phyloP scores from a whole-genome alignment of 2,797 vertebrate species.

The Girardinus metallicus region DNA sequence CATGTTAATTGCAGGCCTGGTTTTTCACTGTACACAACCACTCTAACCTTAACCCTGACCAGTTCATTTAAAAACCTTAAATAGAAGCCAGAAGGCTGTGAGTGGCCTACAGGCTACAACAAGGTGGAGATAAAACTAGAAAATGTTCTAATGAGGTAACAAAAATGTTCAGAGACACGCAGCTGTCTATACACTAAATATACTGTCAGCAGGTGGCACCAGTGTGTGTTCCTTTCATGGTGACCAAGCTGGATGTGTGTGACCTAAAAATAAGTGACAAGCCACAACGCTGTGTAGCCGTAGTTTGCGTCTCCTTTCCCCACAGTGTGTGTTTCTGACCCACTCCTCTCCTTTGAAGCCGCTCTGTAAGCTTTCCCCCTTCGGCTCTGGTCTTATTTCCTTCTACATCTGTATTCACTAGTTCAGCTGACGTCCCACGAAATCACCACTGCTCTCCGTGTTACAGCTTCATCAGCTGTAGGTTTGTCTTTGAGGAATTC shows the following conservation, averaged over 20 bases:
- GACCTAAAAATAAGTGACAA: constrained; percentile 66
- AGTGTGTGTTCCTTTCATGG: constrained; percentile 43
- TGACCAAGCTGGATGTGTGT: constrained; percentile 53
- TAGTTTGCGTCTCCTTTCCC: background rate
- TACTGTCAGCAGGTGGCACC: constrained; percentile 63
- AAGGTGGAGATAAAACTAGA: background rate
- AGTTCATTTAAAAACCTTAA: background rate
- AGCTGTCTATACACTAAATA: constrained; percentile 47
- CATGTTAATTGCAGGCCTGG: background rate
- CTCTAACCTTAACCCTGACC: background rate
- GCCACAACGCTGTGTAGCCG: constrained; percentile 33
- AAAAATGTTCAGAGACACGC: constrained; percentile 16
- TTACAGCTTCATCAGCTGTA: background rate
- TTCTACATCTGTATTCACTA: background rate
- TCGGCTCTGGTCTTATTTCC: background rate
- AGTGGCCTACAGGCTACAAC: background rate
- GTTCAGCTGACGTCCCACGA: constrained; percentile 5
- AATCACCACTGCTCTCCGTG: constrained; percentile 5
- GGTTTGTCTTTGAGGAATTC: constrained; percentile 1
- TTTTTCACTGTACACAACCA: background rate
- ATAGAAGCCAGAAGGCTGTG: background rate
- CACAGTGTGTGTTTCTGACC: background rate
- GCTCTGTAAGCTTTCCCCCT: background rate
- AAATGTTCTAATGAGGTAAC: background rate
- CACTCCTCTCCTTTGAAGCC: background rate